Evolutionary conservation across 1,140 invertebrate species (phyloP).

Genomic region (Pteromalus puparum): DNA sequence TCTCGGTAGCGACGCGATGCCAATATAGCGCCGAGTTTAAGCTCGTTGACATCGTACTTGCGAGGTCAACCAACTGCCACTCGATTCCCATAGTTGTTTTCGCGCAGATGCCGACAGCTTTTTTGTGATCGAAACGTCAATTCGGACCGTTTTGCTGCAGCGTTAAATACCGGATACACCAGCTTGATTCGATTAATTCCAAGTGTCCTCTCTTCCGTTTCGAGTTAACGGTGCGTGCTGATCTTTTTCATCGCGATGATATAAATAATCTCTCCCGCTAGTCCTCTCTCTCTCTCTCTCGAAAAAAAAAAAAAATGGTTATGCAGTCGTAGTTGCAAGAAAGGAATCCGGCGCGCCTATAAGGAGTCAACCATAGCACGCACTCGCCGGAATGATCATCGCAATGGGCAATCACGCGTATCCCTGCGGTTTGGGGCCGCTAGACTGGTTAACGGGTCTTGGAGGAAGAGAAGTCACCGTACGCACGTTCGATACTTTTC

Average conservation of each 20-base stretch:
- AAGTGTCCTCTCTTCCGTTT: too few species aligned
- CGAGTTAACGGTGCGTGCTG: too few species aligned
- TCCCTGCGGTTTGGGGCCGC: constrained; percentile 39
- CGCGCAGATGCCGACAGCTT: neutral
- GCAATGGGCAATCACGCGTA: constrained; percentile 23
- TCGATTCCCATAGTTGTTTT: constrained; percentile 65
- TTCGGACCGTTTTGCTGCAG: neutral
- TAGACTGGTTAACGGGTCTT: constrained; percentile 11
- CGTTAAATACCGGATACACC: neutral
- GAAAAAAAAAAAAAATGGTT: neutral
- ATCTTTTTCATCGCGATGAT: too few species aligned
- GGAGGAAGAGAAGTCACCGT: neutral
- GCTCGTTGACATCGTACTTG: constrained; percentile 69
- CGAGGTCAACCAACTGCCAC: constrained; percentile 68
- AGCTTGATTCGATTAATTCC: neutral
- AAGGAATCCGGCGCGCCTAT: neutral
- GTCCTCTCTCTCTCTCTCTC: too few species aligned
- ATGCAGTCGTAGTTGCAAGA: neutral
- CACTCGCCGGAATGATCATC: neutral
- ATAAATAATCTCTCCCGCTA: neutral
- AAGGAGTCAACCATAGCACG: neutral
- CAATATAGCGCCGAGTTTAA: constrained; percentile 61
- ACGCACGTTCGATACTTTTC: constrained; percentile 40
- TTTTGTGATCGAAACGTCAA: neutral
- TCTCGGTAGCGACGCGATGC: neutral